Evolutionary conservation across 2,113 vertebrate genomes (phyloP).

Genomic region (Beaufortia kweichowensis): DNA sequence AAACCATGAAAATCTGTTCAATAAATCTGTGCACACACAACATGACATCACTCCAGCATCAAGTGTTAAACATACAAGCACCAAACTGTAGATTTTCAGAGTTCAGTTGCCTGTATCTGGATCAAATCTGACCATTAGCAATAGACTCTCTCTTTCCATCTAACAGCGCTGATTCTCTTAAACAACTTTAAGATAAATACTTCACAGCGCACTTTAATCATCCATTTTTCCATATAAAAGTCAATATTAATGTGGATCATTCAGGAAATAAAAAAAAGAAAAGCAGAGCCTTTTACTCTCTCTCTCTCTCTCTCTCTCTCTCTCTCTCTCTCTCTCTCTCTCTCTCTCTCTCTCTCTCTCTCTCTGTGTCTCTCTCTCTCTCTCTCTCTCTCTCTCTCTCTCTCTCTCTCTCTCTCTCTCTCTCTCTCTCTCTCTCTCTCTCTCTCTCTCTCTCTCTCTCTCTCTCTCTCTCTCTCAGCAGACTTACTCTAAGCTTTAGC

Average conservation of each 20-base stretch:
- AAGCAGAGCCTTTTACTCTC: not conserved
- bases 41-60: too few relatives aligned
- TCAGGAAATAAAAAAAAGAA: slow-evolving; percentile 21
- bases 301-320: not conserved
- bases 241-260: slow-evolving; percentile 36
- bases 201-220: slow-evolving; percentile 35
- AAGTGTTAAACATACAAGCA: too few relatives aligned
- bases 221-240: slow-evolving; percentile 38
- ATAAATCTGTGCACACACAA: too few relatives aligned
- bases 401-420: not conserved
- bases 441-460: not conserved
- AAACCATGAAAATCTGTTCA: slow-evolving; percentile 55
- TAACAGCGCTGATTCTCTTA: slow-evolving; percentile 45
- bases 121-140: too few relatives aligned
- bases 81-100: too few relatives aligned
- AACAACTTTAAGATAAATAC: slow-evolving; percentile 30
- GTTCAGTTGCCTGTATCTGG: too few relatives aligned
- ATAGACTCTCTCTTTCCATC: slow-evolving; percentile 11
- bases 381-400: not conserved
- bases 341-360: not conserved
- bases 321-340: not conserved
- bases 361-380: not conserved
- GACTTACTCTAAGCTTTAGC: slow-evolving; percentile 10
- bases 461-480: not conserved
- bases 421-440: not conserved